These are phyloP conservation scores for Lasius fuliginosus DNA, from an alignment of 2,888 invertebrate genomes.

Conservation along the genomic window DNA sequence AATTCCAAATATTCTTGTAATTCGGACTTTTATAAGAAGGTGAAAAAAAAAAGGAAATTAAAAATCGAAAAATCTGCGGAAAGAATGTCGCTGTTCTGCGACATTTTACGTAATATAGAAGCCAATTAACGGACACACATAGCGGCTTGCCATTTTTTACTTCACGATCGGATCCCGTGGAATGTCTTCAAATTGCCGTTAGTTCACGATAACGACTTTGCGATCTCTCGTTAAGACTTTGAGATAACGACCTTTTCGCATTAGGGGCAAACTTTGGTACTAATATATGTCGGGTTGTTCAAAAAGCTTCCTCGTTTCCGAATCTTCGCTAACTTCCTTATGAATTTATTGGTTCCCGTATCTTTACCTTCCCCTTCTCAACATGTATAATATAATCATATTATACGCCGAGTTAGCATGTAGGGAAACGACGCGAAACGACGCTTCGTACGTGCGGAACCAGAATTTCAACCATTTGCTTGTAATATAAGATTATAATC, in stretches of 20 bases:
- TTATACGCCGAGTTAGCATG: slow-evolving; percentile 30
- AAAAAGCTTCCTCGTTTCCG: slow-evolving; percentile 38
- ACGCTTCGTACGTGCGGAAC: background rate
- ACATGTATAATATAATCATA: slow-evolving; percentile 28
- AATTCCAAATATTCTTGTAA: background rate
- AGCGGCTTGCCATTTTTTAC: background rate
- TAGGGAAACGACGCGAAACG: background rate
- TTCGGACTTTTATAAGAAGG: background rate
- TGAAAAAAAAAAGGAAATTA: background rate
- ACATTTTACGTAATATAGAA: background rate
- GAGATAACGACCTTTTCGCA: slow-evolving; percentile 44
- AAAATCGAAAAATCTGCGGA: background rate
- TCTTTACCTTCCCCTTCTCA: background rate
- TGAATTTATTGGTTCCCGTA: slow-evolving; percentile 39
- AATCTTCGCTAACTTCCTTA: slow-evolving; percentile 43
- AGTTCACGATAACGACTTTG: slow-evolving; percentile 51
- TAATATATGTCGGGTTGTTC: slow-evolving; percentile 45
- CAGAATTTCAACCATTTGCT: slow-evolving; percentile 20
- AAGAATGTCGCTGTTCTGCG: background rate
- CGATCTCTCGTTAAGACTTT: slow-evolving; percentile 63
- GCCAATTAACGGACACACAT: background rate
- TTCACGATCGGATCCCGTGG: background rate
- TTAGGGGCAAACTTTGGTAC: slow-evolving; percentile 39
- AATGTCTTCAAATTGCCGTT: slow-evolving; percentile 22
- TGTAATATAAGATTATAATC: slow-evolving; percentile 16